These are phyloP conservation scores for Microplitis deprimator DNA, from an alignment of 2,888 invertebrate species.

Conservation along the genomic window DNA sequence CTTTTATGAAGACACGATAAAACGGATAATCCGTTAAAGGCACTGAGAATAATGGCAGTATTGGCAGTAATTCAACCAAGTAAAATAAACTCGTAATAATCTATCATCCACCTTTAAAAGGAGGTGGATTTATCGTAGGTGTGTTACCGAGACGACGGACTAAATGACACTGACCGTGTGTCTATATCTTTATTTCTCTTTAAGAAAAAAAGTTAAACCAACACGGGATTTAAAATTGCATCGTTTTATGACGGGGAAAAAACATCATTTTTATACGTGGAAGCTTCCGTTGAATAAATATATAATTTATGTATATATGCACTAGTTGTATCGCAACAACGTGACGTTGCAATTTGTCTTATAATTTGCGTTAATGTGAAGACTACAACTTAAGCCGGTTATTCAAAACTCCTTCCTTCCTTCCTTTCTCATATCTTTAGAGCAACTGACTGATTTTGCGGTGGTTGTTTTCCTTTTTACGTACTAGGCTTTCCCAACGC, in stretches of 20 bases:
- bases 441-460: neutral
- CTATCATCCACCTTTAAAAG: constrained; percentile 28
- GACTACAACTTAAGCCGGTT: constrained; percentile 30
- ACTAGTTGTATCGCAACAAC: neutral
- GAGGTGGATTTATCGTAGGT: constrained; percentile 15
- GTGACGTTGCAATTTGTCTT: neutral
- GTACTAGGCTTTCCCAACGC: constrained; percentile 57
- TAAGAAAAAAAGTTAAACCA: constrained; percentile 19
- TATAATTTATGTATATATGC: neutral
- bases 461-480: constrained; percentile 49
- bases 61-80: neutral
- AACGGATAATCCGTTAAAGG: neutral
- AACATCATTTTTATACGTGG: neutral
- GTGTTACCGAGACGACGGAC: constrained; percentile 40
- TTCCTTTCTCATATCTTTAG: constrained; percentile 37
- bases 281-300: constrained; percentile 23
- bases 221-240: neutral
- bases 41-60: neutral
- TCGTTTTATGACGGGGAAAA: constrained; percentile 5
- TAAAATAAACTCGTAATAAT: neutral
- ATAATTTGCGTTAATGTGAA: neutral
- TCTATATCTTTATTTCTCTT: constrained; percentile 17
- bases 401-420: constrained; percentile 34
- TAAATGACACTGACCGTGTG: constrained; percentile 45
- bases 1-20: neutral